Base-by-base conservation (phyloP, 1,140 invertebrate species). In the Bicyclus anynana region DNA sequence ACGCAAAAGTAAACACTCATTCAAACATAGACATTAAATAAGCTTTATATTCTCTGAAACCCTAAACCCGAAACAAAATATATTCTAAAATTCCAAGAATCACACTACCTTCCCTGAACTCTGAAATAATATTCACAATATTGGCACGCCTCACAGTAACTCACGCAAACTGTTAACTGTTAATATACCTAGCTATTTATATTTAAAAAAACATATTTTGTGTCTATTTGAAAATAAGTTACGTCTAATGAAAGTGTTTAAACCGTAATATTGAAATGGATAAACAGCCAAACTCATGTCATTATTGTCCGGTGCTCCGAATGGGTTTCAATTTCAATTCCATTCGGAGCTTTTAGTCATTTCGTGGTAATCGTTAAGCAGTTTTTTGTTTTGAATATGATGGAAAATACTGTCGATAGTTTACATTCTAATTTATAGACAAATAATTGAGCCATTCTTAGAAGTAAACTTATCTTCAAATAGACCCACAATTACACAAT, bases 141-240 rank as follows among this genome's bases (percentile, higher is more conserved):
- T n/a, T n/a, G n/a, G 49, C 52, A 62, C 53, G 53, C 42, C 42
- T 29, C 56, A 57, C 4, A 33, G 18, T 44, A 65, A 61, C 51
- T 55, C 55, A 62, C 59, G 27, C 60, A 53, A 59, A 56, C 57
- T 59, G 74, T 77, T 78, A 78, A 75, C 65, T 59, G 70, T 75
- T 75, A 78, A 75, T 69, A 42, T 17, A 42, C 13, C 17, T 18
- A 44, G 7, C 17, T 44, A 44, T 12, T 35, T 44, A 38, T 57
- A 51, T 14, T 51, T 4, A 54, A 49, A 47, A 27, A 49, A 59
- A n/a, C 59, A n/a, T n/a, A n/a, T n/a, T 52, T 53, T 35, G 49
- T 51, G 69, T 70, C 65, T 65, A 70, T 64, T 73, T 71, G 64
- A 63, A 68, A 66, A 65, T 33, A 26, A 26, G n/a, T 5, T n/a